Percentiles rank a stretch among this genome's conserved stretches.
Conservation (phyloP, 2,797 vertebrate genomes). For the Poecilia gillii region DNA sequence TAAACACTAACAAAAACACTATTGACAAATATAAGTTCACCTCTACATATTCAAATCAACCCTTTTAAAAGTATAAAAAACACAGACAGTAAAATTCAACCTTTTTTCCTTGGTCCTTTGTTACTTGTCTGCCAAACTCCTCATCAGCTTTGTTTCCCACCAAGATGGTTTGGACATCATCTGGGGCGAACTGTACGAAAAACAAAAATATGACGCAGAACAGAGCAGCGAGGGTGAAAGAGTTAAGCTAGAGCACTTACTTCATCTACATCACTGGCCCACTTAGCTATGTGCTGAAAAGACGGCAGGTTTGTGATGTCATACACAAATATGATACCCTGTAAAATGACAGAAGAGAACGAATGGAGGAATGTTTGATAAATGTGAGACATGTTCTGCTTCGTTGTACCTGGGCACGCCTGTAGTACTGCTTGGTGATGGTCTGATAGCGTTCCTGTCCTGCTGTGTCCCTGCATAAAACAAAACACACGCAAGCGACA, state of each 20-base stretch:
- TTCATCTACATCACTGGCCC: conserved; percentile 94
- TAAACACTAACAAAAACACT: not conserved
- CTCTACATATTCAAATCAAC: not conserved
- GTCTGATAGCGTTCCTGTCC: conserved; percentile 97
- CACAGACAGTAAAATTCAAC: conserved; percentile 65
- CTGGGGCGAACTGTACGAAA: conserved; percentile 82
- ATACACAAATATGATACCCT: conserved; percentile 94
- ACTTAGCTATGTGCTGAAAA: conserved; percentile 94
- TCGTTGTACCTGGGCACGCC: conserved; percentile 86
- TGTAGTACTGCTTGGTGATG: conserved; percentile 96
- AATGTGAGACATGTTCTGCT: not conserved
- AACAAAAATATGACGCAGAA: not conserved
- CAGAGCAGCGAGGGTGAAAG: not conserved
- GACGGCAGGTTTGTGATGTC: conserved; percentile 90
- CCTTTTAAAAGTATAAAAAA: not conserved
- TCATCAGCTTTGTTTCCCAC: conserved; percentile 94
- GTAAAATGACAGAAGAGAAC: conserved; percentile 20
- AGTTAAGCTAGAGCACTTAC: conserved; percentile 65
- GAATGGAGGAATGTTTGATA: not conserved
- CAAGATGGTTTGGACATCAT: conserved; percentile 89
- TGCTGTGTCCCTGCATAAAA: conserved; percentile 89
- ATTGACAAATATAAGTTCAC: not conserved
- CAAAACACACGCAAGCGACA: conserved; percentile 20
- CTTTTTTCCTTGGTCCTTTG: conserved; percentile 89
- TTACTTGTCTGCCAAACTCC: conserved; percentile 87